A percentile compares a stretch with the other conserved stretches of the same genome.
These are phyloP conservation scores for Lissonota sp. DNA, from an alignment of 2,888 invertebrate genomes.

Conservation along the genomic window DNA sequence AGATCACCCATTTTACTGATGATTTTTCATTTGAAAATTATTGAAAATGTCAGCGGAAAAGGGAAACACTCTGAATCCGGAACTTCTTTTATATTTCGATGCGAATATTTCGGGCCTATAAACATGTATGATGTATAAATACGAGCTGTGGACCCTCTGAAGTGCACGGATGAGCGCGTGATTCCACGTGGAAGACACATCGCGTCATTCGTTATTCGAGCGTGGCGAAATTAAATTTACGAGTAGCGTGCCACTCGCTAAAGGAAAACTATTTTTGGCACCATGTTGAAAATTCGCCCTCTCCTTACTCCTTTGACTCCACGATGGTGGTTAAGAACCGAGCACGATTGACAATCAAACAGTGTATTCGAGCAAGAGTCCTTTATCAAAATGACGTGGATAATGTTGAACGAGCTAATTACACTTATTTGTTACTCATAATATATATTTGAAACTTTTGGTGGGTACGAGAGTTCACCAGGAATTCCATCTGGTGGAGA, in stretches of 20 bases:
- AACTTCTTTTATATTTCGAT: not conserved
- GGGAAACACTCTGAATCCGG: no score
- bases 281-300: conserved; percentile 19
- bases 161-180: conserved; percentile 13
- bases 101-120: not conserved
- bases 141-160: not conserved
- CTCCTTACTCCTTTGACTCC: no score
- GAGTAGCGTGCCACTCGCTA: conserved; percentile 27
- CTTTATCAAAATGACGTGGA: not conserved
- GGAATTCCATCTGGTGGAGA: no score
- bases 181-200: conserved; percentile 44
- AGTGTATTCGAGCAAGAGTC: no score
- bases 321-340: no score
- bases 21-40: no score
- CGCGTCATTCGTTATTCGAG: conserved; percentile 53
- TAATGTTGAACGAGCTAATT: conserved; percentile 28
- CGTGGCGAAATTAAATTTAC: conserved; percentile 33
- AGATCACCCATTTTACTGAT: no score
- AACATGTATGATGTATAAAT: conserved; percentile 16
- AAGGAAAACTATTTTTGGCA: conserved; percentile 56
- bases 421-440: no score
- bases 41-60: no score
- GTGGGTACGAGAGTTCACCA: no score
- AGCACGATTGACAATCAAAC: no score
- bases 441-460: no score